Evolutionary conservation across 1,140 invertebrate species (phyloP), one percentile per base, ranked within the genome.

Genomic region (Idris sp.): DNA sequence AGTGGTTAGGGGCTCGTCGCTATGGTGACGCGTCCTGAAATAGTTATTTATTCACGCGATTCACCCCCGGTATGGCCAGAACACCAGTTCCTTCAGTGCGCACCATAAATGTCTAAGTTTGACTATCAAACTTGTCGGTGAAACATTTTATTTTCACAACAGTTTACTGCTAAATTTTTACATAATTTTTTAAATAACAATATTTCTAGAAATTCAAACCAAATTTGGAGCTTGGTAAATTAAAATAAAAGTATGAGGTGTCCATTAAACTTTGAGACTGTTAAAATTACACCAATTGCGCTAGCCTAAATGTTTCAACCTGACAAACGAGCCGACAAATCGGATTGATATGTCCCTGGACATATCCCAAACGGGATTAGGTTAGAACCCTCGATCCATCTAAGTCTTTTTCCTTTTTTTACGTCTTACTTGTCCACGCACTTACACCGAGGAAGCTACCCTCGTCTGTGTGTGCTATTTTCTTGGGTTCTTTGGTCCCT

Each of bases 1-100:
- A 22, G 41, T 75, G 64, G 68, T 58, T 77, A 53, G 74, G 74
- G 73, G 71, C 51, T 35, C 49, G 83, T 82, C 59, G 65, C 59
- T 77, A 82, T 82, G 79, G 78, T 38, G 67, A 84, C 80, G 58
- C 74, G 74, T 76, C 78, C 80, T 75, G 74, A 81, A 81, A 83
- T 82, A 83, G 80, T 84, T 83, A 83, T 82, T 84, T 83, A 84
- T 84, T 84, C 79, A 82, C 80, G 77, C 76, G 74, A 81, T 78
- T 81, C 80, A 76, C 78, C 78, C 79, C 75, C 77, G 73, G 69
- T 61, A 74, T 76, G 65, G 69, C 58, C 62, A 54, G 54, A 71
- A 28, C 41, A 59, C 65, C 65, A 54, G 53, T 65, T 69, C 61
- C 71, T 65, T 61, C 48, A 35, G 15, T 56, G 25, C 28, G 35